These are phyloP conservation scores for Zophobas morio DNA, from an alignment of 1,140 invertebrate genomes.

Conservation along the genomic window DNA sequence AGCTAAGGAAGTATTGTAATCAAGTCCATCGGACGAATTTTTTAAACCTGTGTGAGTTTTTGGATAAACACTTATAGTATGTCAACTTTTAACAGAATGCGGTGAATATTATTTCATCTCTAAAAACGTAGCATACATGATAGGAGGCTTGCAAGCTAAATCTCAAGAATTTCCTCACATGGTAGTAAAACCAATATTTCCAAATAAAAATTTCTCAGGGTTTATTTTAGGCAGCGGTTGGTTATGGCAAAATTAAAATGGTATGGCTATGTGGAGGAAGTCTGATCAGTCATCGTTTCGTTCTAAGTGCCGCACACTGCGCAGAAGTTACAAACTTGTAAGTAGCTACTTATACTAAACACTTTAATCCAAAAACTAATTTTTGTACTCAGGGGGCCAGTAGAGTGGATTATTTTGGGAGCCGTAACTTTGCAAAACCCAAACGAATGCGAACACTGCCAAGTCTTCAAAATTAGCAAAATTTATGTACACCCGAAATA, in stretches of 20 bases:
- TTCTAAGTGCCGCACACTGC: not conserved
- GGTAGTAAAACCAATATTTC: not conserved
- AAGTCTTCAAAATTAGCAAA: not conserved
- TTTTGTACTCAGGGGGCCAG: not conserved
- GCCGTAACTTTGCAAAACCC: conserved; percentile 2
- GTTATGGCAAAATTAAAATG: not conserved
- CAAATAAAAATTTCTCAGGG: not conserved
- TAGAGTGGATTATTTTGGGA: not conserved
- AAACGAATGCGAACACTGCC: not conserved
- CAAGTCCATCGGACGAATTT: no score
- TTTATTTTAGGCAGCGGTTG: not conserved
- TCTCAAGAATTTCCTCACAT: not conserved
- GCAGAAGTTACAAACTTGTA: not conserved
- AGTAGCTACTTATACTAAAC: not conserved
- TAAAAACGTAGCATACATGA: no score
- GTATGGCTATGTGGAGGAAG: not conserved
- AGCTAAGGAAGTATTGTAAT: no score
- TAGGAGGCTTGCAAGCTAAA: conserved; percentile 7
- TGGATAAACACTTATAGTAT: no score
- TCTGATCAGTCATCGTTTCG: not conserved
- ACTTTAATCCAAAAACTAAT: not conserved
- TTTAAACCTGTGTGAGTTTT: no score
- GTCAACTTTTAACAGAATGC: no score
- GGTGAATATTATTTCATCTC: no score
- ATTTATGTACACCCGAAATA: conserved; percentile 10